Evolutionary conservation across 1,140 invertebrate species (phyloP), one percentile per base, ranked within the genome.

Genomic region (Drosophila pectinifera): DNA sequence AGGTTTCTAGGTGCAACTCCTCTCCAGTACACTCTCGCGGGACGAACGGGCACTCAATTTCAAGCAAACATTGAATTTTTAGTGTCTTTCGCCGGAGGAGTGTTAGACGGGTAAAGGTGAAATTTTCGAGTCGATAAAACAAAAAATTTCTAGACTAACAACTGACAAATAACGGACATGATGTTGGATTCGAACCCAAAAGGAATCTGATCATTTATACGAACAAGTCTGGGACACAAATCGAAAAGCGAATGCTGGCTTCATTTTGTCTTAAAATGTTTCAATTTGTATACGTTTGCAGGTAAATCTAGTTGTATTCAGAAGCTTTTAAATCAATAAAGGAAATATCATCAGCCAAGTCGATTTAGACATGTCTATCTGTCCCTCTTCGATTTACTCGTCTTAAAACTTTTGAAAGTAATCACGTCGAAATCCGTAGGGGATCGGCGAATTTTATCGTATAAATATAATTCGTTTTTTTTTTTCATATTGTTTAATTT

Each of bases 21-120:
- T 49, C 38, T 67, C 48, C 80, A 80, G 80, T 89, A 80, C 81
- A 75, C 80, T 84, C 59, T 62, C 49, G 49, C 31, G 34, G 49
- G 18, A 84, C 54, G 56, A 57, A 56, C 62, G 64, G 53, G 56
- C 43, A 62, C 43, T n/a, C 36, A 59, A 65, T 78, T 63, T 80
- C 73, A 89, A 68, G 65, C 59, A 72, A 89, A 89, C 84, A 89
- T 89, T 67, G 85, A 89, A 90, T 89, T 89, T 89, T 53, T 59
- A 59, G 48, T 64, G 58, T 73, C 72, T 77, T 69, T 62, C 61
- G 73, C 73, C 69, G 78, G 78, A 75, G 82, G 82, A 85, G 73
- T 53, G 56, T 58, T 65, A 54, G 62, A 77, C 39, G 61, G 51
- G 20, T 18, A 54, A 64, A 62, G 67, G 55, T 48, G 55, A 80